These are phyloP conservation scores for Dasypogon diadema DNA, from an alignment of 2,888 invertebrate species.

Conservation along the genomic window DNA sequence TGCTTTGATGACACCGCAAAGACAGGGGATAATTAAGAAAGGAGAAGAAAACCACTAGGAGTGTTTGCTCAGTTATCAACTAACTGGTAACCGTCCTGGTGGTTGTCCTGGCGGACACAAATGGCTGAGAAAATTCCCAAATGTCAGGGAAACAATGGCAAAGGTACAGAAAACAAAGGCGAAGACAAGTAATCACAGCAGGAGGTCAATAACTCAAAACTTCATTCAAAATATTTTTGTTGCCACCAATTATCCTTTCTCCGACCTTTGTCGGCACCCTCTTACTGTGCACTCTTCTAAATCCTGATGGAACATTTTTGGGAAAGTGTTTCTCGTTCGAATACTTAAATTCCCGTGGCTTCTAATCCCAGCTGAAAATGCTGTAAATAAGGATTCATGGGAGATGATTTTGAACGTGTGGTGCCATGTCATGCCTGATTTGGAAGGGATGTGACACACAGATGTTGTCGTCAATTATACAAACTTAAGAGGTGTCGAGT, in stretches of 20 bases:
- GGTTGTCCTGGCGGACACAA: conserved; percentile 13
- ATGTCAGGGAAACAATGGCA: not conserved
- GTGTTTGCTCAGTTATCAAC: conserved; percentile 33
- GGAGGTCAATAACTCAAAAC: conserved; percentile 39
- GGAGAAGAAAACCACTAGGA: conserved; percentile 22
- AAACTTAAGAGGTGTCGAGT: conserved; percentile 34
- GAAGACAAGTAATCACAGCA: conserved; percentile 16
- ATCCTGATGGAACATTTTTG: not conserved
- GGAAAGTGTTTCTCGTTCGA: conserved; percentile 4
- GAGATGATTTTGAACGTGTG: conserved; percentile 27
- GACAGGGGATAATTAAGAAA: conserved; percentile 21
- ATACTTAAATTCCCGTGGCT: not conserved
- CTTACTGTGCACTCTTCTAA: not conserved
- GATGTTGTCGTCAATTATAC: conserved; percentile 35
- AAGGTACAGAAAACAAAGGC: conserved; percentile 14
- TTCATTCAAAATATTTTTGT: conserved; percentile 14
- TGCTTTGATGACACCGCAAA: not conserved
- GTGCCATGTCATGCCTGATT: conserved; percentile 27
- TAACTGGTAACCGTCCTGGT: not conserved
- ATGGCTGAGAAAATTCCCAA: conserved; percentile 27
- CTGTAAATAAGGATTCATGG: conserved; percentile 14
- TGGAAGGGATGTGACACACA: conserved; percentile 17
- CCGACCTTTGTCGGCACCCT: not conserved
- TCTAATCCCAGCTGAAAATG: conserved; percentile 5
- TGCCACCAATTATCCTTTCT: conserved; percentile 13